Evolutionary conservation across 2,113 vertebrate species (phyloP), one percentile per base, ranked within the genome.

Genomic region (Promerops cafer): DNA sequence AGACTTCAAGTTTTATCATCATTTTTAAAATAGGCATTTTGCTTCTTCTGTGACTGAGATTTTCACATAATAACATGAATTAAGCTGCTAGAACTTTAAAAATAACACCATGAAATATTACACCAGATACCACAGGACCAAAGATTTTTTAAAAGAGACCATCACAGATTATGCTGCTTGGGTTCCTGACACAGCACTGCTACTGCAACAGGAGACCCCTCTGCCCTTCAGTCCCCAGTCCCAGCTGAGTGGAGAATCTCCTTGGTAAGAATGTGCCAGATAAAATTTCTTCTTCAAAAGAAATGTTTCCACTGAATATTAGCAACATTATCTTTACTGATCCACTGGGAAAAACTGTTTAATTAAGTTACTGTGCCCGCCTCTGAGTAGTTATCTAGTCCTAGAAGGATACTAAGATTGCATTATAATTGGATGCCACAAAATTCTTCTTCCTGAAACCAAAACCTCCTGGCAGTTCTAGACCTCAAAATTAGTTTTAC

Each of bases 81-180:
- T 30, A 37, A 57, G 23, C 22, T 45, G 7, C 33, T 65, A 49
- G 13, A 61, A 74, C 5, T 27, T 86, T 8, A 53, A 80, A 78
- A 94, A 74, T 19, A 64, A 11, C 24, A 64, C 19, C 1, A 19
- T 2, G 1, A 87, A 88, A 42, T 50, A 44, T 26, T 68, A 30
- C 5, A 75, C 2, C 4, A 6, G 40, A 56, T 33, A 50, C 11
- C 10, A 44, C n/a, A 33, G 23, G 13, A 69, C 26, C 30, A 53
- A 40, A 54, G 11, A 53, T 33, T 71, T 47, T 59, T 4, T 18
- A n/a, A 71, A 31, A 59, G 52, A 70, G 3, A 47, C 11, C 1
- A 3, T 7, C 17, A 17, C 1, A 50, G n/a, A 31, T 8, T 12
- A 5, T 22, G 31, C 1, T 16, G 33, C 2, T 24, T 49, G 10